Conservation (phyloP, 1,140 invertebrate genomes). For the Theocolax elegans region DNA sequence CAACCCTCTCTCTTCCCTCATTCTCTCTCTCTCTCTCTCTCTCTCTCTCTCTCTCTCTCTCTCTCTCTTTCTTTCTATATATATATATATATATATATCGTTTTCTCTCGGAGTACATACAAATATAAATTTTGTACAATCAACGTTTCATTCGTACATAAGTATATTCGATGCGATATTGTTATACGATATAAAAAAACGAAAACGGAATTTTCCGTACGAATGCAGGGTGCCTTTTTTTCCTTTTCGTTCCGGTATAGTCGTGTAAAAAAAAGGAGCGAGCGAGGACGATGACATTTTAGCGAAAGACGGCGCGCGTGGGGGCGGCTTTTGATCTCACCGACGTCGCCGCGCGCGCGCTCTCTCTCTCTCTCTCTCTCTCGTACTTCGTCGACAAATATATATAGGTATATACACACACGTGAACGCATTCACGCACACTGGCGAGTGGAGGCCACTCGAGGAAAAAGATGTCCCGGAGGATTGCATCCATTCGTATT, state of each 20-base stretch:
- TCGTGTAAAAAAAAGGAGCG: neutral
- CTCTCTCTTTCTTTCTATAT: too few relatives aligned
- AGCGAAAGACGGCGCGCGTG: constrained; percentile 44
- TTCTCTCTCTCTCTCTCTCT: neutral
- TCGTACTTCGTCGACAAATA: constrained; percentile 18
- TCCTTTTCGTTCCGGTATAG: neutral
- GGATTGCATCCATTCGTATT: constrained; percentile 23
- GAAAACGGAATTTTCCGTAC: neutral
- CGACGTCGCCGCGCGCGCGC: constrained; percentile 35
- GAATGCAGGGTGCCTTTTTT: constrained; percentile 23
- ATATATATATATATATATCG: too few relatives aligned
- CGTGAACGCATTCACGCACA: neutral
- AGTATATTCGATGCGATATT: too few relatives aligned
- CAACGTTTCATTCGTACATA: constrained; percentile 34
- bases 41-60: neutral
- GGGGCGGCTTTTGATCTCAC: constrained; percentile 55
- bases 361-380: too few relatives aligned
- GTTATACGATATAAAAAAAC: too few relatives aligned
- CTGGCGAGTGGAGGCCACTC: neutral
- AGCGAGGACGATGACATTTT: constrained; percentile 46
- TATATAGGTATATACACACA: neutral
- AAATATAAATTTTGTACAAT: neutral
- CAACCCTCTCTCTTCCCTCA: neutral
- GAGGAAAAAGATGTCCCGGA: constrained; percentile 30
- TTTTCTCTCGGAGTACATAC: too few relatives aligned